phyloP scores from a whole-genome alignment of 1,140 invertebrate species.

The Drosophila tristis region DNA sequence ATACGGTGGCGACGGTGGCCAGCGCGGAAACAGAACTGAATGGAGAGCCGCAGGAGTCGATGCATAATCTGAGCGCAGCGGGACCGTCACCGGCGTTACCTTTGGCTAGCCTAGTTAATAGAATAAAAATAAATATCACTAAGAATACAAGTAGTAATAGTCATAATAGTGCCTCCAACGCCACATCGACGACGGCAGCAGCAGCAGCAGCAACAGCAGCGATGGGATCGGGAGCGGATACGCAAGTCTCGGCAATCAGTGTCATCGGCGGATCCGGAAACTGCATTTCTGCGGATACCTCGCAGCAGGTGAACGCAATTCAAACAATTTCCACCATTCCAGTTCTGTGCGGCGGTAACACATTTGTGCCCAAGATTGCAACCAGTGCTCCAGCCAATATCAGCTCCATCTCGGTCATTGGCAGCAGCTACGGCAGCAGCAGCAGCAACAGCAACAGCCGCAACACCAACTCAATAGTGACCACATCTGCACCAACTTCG shows the following conservation, averaged over 20 bases:
- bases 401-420: slow-evolving; percentile 76
- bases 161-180: slow-evolving; percentile 78
- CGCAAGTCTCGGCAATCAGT: slow-evolving; percentile 68
- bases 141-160: slow-evolving; percentile 86
- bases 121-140: slow-evolving; percentile 93
- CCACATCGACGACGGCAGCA: slow-evolving; percentile 19
- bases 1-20: slow-evolving; percentile 55
- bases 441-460: slow-evolving; percentile 29
- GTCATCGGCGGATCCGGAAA: slow-evolving; percentile 57
- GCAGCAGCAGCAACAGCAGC: slow-evolving; percentile 1
- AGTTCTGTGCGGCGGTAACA: slow-evolving; percentile 79
- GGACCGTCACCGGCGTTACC: slow-evolving; percentile 85
- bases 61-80: slow-evolving; percentile 83
- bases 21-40: slow-evolving; percentile 62
- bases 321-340: slow-evolving; percentile 83
- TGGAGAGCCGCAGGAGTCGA: slow-evolving; percentile 86
- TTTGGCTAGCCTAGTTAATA: slow-evolving; percentile 85
- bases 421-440: slow-evolving; percentile 67
- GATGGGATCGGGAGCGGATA: slow-evolving; percentile 29
- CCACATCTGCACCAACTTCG: slow-evolving; percentile 3
- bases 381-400: slow-evolving; percentile 59
- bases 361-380: slow-evolving; percentile 69
- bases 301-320: slow-evolving; percentile 68
- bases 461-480: background rate
- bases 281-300: slow-evolving; percentile 22